Evolutionary conservation across 1,140 invertebrate species (phyloP).

Genomic region (Pemphigus obesinymphae): DNA sequence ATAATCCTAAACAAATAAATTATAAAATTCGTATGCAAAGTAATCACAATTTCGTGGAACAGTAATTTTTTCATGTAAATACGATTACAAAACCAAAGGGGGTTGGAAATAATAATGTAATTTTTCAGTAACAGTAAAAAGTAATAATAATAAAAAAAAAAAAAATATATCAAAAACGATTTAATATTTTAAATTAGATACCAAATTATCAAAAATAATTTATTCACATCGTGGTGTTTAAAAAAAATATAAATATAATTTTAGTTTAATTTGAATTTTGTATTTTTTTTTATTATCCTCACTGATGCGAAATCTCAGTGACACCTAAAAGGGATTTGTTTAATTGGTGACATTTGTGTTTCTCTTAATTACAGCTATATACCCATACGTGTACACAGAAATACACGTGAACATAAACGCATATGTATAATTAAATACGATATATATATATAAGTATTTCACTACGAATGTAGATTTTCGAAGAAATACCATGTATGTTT

Average conservation of each 20-base stretch:
- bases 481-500: not conserved
- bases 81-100: too few species aligned
- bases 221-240: not conserved
- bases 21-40: too few species aligned
- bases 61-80: too few species aligned
- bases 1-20: not conserved
- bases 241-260: not conserved
- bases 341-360: conserved; percentile 42
- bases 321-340: not conserved
- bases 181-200: not conserved
- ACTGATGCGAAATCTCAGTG: not conserved
- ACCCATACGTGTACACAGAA: not conserved
- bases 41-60: too few species aligned
- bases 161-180: too few species aligned
- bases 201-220: not conserved
- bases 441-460: not conserved
- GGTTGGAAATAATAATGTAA: too few species aligned
- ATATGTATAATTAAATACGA: not conserved
- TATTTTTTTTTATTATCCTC: not conserved
- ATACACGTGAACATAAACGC: not conserved
- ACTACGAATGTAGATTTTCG: not conserved
- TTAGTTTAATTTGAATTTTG: not conserved
- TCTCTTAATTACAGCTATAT: conserved; percentile 25
- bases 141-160: not conserved
- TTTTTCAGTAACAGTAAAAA: too few species aligned